Evolutionary conservation across 2,797 vertebrate genomes (phyloP).

Genomic region (Emydoidea blandingii): DNA sequence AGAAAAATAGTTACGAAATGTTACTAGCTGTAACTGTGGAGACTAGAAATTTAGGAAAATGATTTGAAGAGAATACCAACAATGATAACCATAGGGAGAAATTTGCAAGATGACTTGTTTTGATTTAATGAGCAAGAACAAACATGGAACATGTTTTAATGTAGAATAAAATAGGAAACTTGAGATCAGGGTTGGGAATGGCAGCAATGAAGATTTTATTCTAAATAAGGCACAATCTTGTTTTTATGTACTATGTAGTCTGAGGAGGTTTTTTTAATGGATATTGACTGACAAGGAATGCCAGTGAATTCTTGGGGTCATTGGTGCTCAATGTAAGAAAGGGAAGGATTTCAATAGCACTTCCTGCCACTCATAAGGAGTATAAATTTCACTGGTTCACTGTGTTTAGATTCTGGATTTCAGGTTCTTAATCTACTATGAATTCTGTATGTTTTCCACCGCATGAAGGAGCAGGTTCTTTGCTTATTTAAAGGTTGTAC

Average conservation of each 20-base stretch:
- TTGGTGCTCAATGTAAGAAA: conserved; percentile 33
- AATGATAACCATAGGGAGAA: not conserved
- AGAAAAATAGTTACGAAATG: not conserved
- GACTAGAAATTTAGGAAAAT: conserved; percentile 41
- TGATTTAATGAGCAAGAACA: not conserved
- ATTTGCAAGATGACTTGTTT: not conserved
- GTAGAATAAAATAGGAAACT: not conserved
- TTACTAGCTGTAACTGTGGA: not conserved
- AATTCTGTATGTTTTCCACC: fast-evolving
- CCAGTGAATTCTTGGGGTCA: not conserved
- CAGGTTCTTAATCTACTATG: not conserved
- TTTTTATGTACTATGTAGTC: not conserved
- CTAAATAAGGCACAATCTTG: not conserved
- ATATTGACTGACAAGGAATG: not conserved
- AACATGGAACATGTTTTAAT: not conserved
- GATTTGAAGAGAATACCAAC: not conserved
- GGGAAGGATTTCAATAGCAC: not conserved
- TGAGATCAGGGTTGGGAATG: not conserved
- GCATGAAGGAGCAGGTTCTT: not conserved
- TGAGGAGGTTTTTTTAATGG: not conserved
- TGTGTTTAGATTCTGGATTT: not conserved
- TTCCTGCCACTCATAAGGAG: fast-evolving
- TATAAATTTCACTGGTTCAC: not conserved
- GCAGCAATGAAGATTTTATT: not conserved
- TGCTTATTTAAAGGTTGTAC: not conserved